These are phyloP conservation scores for Cuniculus paca DNA, from an alignment of 2,797 vertebrate genomes.

Conservation along the genomic window DNA sequence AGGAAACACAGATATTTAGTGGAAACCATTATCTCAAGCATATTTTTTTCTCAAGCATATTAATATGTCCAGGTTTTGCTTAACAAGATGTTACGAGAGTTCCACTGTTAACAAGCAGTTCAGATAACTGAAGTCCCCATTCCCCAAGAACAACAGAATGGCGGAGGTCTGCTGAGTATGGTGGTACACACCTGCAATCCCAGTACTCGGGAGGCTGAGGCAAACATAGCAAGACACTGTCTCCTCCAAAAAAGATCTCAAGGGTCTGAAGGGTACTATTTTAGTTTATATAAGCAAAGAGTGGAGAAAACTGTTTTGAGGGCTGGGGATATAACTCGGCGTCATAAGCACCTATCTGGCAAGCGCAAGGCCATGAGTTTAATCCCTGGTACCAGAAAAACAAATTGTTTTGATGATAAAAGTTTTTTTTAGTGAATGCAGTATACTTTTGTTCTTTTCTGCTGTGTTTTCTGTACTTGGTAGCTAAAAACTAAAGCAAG, in stretches of 20 bases:
- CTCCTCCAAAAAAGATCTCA: background rate
- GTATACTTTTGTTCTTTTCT: background rate
- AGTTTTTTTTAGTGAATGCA: background rate
- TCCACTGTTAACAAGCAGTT: background rate
- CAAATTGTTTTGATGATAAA: background rate
- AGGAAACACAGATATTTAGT: background rate
- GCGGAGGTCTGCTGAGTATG: background rate
- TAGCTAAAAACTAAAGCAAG: background rate
- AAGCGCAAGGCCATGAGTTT: too few relatives aligned
- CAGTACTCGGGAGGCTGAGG: background rate
- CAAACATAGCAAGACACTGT: background rate
- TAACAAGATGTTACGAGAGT: background rate
- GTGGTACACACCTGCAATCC: background rate
- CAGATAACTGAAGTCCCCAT: background rate
- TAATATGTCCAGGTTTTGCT: background rate
- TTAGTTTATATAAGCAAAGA: background rate
- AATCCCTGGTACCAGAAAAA: too few relatives aligned
- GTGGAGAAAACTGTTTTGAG: too few relatives aligned
- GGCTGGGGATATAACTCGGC: too few relatives aligned
- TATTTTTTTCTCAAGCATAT: background rate
- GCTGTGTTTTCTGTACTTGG: background rate
- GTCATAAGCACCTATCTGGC: too few relatives aligned
- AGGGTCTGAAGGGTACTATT: background rate
- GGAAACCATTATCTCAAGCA: background rate
- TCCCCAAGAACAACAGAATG: background rate